phyloP scores from a whole-genome alignment of 1,140 invertebrate species.

The Drosophila nannoptera region DNA sequence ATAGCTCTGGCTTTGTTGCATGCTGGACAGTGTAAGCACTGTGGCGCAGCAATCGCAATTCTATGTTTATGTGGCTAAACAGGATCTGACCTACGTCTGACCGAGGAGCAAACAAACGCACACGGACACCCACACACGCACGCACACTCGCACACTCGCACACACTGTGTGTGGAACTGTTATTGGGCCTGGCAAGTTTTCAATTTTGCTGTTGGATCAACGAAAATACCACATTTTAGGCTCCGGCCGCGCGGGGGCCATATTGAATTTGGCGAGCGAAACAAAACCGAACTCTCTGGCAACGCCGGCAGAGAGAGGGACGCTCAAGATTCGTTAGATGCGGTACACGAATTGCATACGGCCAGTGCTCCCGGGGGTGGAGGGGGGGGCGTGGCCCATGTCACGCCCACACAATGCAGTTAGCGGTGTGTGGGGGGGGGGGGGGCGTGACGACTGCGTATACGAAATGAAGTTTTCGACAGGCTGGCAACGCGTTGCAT shows the following conservation, averaged over 20 bases:
- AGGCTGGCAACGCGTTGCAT: slow-evolving; percentile 48
- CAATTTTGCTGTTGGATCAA: slow-evolving; percentile 46
- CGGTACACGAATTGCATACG: slow-evolving; percentile 21
- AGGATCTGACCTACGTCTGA: slow-evolving; percentile 1
- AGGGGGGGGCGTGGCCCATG: background rate
- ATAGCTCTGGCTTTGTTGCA: background rate
- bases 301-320: slow-evolving; percentile 33
- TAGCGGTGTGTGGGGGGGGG: background rate
- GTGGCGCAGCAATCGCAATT: background rate
- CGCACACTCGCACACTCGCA: background rate
- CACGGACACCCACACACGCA: slow-evolving; percentile 6
- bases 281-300: slow-evolving; percentile 33
- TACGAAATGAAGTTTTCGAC: slow-evolving; percentile 44
- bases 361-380: background rate
- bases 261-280: slow-evolving; percentile 47
- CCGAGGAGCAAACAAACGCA: slow-evolving; percentile 4
- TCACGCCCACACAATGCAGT: slow-evolving; percentile 32
- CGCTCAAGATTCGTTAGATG: background rate
- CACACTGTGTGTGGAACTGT: slow-evolving; percentile 7
- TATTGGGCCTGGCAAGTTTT: slow-evolving; percentile 50
- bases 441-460: background rate
- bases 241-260: slow-evolving; percentile 22
- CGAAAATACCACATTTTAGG: slow-evolving; percentile 35
- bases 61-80: background rate
- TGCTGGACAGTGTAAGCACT: background rate